phyloP scores from a whole-genome alignment of 2,888 invertebrate species.

The Cheilosia vernalis region DNA sequence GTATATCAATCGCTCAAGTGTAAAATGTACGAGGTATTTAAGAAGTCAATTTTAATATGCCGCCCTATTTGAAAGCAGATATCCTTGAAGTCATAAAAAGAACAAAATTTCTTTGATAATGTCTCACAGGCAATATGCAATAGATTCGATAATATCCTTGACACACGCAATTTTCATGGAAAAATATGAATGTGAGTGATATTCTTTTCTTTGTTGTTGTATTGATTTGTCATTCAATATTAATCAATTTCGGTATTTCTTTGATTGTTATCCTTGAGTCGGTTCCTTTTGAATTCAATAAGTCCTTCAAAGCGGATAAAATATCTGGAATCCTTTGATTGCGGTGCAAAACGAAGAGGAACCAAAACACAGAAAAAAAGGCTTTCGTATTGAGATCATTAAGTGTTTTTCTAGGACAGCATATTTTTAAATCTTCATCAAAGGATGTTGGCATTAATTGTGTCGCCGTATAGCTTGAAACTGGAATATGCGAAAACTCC shows the following conservation, averaged over 20 bases:
- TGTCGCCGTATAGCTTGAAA: not conserved
- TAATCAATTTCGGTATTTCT: constrained; percentile 54
- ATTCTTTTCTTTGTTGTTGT: not conserved
- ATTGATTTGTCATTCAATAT: constrained; percentile 61
- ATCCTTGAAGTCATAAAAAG: constrained; percentile 40
- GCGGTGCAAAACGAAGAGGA: not conserved
- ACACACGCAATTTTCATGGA: constrained; percentile 48
- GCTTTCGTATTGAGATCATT: constrained; percentile 24
- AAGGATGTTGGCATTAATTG: constrained; percentile 30
- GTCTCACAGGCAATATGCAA: constrained; percentile 30
- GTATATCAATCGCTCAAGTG: constrained; percentile 49
- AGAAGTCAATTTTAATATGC: constrained; percentile 26
- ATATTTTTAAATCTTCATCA: constrained; percentile 23
- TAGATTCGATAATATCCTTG: constrained; percentile 26
- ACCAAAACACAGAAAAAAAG: not conserved
- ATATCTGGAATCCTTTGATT: constrained; percentile 10
- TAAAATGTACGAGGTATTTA: constrained; percentile 13
- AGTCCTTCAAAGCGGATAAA: constrained; percentile 3
- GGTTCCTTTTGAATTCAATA: constrained; percentile 37
- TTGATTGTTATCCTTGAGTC: constrained; percentile 47
- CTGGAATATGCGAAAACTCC: constrained; percentile 23
- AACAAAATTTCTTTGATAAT: constrained; percentile 1
- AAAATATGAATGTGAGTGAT: constrained; percentile 25
- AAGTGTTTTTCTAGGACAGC: constrained; percentile 11
- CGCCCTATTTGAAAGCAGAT: constrained; percentile 9